Conservation (phyloP, 2,797 vertebrate species). For the Galago senegalensis region DNA sequence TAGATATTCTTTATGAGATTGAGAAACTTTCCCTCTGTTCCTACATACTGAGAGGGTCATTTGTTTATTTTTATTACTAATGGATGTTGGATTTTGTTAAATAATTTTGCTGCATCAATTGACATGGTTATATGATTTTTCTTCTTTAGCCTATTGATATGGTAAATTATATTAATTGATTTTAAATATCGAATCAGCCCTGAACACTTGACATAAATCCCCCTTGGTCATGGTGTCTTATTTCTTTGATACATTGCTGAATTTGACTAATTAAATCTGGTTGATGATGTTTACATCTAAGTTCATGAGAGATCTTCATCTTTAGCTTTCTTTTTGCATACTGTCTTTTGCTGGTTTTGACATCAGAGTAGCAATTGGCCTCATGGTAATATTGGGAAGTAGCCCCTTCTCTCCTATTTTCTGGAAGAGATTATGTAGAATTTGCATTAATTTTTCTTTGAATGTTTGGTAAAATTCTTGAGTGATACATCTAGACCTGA, state of each 20-base stretch:
- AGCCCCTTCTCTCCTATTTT: not conserved
- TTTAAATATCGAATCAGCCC: constrained; percentile 12
- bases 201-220: not conserved
- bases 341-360: not conserved
- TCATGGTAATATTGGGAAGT: not conserved
- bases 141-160: not conserved
- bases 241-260: not conserved
- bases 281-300: not conserved
- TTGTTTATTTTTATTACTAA: not conserved
- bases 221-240: not conserved
- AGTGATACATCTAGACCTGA: not conserved
- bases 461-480: not conserved
- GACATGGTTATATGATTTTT: not conserved
- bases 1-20: not conserved
- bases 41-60: not conserved
- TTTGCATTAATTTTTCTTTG: not conserved
- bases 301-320: not conserved
- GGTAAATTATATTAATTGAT: not conserved
- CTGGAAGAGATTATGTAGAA: not conserved
- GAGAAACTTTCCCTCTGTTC: not conserved
- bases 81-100: not conserved
- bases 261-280: constrained; percentile 10
- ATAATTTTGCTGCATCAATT: not conserved
- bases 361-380: not conserved
- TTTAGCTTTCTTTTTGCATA: not conserved